These are phyloP conservation scores for Lamellibrachia satsuma DNA, from an alignment of 2,888 invertebrate genomes.

Conservation along the genomic window DNA sequence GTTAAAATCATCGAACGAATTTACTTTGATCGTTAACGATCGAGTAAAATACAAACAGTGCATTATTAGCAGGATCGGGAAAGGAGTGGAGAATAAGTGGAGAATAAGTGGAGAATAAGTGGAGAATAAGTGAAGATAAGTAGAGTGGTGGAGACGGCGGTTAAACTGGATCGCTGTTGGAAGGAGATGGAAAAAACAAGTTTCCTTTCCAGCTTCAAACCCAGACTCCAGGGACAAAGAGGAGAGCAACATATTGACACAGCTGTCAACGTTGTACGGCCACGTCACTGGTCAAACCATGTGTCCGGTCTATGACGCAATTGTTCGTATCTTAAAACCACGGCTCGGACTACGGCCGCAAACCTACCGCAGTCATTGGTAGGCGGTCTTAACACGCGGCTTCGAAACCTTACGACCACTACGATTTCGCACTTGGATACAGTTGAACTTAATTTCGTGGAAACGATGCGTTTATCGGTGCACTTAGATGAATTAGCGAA, in stretches of 20 bases:
- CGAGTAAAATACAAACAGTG: too few relatives aligned
- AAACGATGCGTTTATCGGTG: not conserved
- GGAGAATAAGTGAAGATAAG: too few relatives aligned
- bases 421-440: not conserved
- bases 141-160: too few relatives aligned
- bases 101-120: too few relatives aligned
- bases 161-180: too few relatives aligned
- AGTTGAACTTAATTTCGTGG: constrained; percentile 6
- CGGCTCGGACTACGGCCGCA: not conserved
- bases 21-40: too few relatives aligned
- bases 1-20: too few relatives aligned
- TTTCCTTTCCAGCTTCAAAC: too few relatives aligned
- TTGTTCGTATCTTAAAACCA: not conserved
- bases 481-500: constrained; percentile 14
- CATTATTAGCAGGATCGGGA: too few relatives aligned
- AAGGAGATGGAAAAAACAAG: too few relatives aligned
- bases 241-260: not conserved
- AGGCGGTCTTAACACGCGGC: not conserved
- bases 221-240: too few relatives aligned
- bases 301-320: not conserved
- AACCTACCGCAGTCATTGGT: not conserved
- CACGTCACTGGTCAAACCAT: not conserved
- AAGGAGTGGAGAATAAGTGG: too few relatives aligned
- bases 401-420: not conserved
- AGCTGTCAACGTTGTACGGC: not conserved